Evolutionary conservation across 2,888 invertebrate genomes (phyloP).

Genomic region (Hecatera dysodea): DNA sequence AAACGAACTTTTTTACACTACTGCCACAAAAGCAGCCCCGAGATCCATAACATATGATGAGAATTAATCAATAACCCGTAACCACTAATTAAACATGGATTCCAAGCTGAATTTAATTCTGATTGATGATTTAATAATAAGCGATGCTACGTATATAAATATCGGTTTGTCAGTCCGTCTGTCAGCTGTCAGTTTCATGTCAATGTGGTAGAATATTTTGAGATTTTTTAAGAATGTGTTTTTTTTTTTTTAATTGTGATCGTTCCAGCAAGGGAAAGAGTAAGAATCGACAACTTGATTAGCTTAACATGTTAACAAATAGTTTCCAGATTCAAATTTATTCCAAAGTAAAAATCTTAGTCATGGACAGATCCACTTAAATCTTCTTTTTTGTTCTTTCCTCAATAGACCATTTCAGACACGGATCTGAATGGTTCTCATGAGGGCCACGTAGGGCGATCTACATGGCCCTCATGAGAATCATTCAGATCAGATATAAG

Average conservation of each 20-base stretch:
- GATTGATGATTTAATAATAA: constrained; percentile 85
- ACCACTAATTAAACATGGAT: constrained; percentile 74
- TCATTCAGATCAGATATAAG: no score
- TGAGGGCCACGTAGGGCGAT: no score
- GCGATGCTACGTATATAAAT: constrained; percentile 73
- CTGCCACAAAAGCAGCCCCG: constrained; percentile 13
- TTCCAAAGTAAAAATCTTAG: no score
- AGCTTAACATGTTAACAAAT: no score
- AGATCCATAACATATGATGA: constrained; percentile 33
- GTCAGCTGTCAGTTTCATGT: constrained; percentile 63
- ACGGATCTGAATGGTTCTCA: no score
- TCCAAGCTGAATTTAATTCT: constrained; percentile 69
- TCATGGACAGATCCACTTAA: no score
- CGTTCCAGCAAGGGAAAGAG: background rate
- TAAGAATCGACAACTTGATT: background rate
- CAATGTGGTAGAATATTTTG: constrained; percentile 49
- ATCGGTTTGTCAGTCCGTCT: constrained; percentile 70
- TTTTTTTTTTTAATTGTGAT: background rate
- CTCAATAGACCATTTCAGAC: no score
- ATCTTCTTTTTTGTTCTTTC: no score
- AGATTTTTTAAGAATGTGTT: background rate
- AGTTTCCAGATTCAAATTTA: no score
- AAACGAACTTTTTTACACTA: background rate
- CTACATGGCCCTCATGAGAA: no score
- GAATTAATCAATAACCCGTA: constrained; percentile 75